Evolutionary conservation across 2,113 vertebrate genomes (phyloP).

Genomic region (Takifugu bimaculatus): DNA sequence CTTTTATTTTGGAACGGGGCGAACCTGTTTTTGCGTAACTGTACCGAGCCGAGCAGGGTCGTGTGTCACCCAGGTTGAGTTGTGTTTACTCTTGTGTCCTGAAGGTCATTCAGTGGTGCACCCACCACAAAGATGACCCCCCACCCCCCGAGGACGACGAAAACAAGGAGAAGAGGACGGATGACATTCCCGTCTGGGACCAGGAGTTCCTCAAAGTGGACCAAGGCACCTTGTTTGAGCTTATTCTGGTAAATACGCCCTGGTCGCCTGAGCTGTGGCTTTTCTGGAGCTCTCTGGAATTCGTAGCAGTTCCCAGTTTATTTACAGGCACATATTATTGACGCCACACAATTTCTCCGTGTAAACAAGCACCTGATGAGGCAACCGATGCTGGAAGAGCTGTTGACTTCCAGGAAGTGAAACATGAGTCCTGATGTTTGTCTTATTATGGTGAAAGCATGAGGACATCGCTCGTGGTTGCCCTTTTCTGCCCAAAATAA

Average conservation of each 20-base stretch:
- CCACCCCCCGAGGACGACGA: conserved; percentile 98
- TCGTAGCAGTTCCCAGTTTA: too few relatives aligned
- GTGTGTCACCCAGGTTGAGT: too few relatives aligned
- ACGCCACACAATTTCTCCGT: too few relatives aligned
- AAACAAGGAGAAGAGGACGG: conserved; percentile 98
- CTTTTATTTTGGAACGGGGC: neutral
- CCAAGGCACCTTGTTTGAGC: conserved; percentile 97
- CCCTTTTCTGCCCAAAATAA: too few relatives aligned
- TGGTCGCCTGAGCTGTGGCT: too few relatives aligned
- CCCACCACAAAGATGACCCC: conserved; percentile 98
- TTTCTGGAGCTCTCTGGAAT: too few relatives aligned
- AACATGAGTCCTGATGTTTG: conserved; percentile 28
- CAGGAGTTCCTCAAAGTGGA: conserved; percentile 99
- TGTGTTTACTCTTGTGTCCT: neutral
- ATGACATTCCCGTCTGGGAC: conserved; percentile 99
- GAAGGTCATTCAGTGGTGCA: conserved; percentile 99
- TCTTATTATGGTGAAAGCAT: too few relatives aligned
- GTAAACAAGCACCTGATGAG: neutral
- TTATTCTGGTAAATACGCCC: conserved; percentile 85
- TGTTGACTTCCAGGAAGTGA: conserved; percentile 31
- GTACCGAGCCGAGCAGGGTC: too few relatives aligned
- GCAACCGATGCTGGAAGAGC: neutral
- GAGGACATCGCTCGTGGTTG: too few relatives aligned
- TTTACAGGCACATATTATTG: too few relatives aligned
- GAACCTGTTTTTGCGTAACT: too few relatives aligned